Conservation (phyloP, 2,888 invertebrate genomes). For the Temnothorax ravouxi region DNA sequence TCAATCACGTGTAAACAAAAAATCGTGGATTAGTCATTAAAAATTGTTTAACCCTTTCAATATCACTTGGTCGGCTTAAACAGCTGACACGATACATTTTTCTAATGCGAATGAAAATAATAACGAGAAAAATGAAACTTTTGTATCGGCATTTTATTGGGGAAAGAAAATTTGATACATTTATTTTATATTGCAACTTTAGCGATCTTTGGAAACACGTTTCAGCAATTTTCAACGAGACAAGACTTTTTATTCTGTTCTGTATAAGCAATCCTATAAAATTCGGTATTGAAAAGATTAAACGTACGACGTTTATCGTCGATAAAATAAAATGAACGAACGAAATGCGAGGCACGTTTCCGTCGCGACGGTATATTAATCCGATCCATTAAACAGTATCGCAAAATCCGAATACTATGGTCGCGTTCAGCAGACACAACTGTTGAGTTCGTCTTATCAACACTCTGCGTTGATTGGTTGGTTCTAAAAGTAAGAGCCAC, state of each 20-base stretch:
- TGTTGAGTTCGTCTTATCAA: too few relatives aligned
- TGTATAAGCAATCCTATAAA: not conserved
- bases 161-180: not conserved
- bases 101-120: not conserved
- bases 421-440: too few relatives aligned
- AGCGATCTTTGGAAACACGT: not conserved
- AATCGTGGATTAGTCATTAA: slow-evolving; percentile 10
- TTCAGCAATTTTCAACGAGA: not conserved
- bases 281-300: slow-evolving; percentile 11
- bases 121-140: not conserved
- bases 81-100: not conserved
- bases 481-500: too few relatives aligned
- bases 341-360: slow-evolving; percentile 17
- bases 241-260: not conserved
- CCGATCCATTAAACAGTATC: slow-evolving; percentile 69
- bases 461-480: too few relatives aligned
- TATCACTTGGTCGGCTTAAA: not conserved
- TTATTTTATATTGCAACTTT: not conserved
- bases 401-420: slow-evolving; percentile 45
- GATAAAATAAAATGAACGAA: slow-evolving; percentile 7
- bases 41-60: slow-evolving; percentile 23
- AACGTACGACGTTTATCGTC: not conserved
- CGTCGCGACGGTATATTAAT: slow-evolving; percentile 64
- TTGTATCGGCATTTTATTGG: not conserved
- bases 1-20: not conserved